Conservation (phyloP, 2,113 vertebrate genomes). For the Oryzias melastigma region DNA sequence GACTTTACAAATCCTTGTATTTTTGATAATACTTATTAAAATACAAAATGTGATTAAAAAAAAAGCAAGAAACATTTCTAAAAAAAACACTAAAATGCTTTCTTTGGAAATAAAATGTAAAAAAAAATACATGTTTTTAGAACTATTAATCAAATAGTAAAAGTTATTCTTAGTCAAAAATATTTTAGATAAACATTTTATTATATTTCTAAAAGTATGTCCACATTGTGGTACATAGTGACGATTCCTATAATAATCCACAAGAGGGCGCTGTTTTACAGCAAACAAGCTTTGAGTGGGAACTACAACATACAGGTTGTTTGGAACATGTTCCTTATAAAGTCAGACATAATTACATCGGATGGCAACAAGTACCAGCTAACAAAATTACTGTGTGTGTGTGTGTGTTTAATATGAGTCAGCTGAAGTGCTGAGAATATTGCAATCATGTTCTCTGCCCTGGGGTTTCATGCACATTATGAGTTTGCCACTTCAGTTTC, state of each 20-base stretch:
- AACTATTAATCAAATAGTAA: too few relatives aligned
- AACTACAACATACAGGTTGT: background rate
- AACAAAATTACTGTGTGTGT: background rate
- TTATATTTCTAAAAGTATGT: too few relatives aligned
- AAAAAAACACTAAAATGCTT: too few relatives aligned
- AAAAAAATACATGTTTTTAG: too few relatives aligned
- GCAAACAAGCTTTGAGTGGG: background rate
- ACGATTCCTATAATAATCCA: background rate
- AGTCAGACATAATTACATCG: background rate
- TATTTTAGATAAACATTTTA: too few relatives aligned
- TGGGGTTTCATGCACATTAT: slow-evolving; percentile 34
- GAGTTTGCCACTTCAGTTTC: slow-evolving; percentile 39
- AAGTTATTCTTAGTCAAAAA: too few relatives aligned
- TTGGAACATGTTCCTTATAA: background rate
- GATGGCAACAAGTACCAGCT: background rate
- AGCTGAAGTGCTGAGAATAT: slow-evolving; percentile 27
- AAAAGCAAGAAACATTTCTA: too few relatives aligned
- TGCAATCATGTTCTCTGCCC: slow-evolving; percentile 35
- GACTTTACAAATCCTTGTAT: too few relatives aligned
- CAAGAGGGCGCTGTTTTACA: slow-evolving; percentile 40
- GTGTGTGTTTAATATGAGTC: background rate
- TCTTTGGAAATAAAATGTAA: too few relatives aligned
- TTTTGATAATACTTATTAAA: too few relatives aligned
- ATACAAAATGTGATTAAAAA: too few relatives aligned
- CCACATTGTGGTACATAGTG: background rate